Percentiles rank a stretch among this genome's conserved stretches.
Conservation (phyloP, 2,113 vertebrate species). For the Elaphurus davidianus region DNA sequence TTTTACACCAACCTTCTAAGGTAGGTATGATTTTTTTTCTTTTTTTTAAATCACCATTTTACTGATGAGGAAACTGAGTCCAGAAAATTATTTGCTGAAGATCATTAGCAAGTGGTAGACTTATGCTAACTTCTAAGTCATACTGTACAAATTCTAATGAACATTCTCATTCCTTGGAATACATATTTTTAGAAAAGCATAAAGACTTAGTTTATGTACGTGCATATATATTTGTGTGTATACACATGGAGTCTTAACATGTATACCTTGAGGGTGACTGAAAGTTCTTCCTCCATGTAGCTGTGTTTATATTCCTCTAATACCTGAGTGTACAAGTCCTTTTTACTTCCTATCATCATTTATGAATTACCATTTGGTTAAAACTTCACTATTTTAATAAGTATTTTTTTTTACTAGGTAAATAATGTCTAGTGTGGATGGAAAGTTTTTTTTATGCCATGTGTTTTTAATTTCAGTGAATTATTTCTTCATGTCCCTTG, state of each 20-base stretch:
- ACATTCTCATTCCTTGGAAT: background rate
- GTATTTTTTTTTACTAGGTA: background rate
- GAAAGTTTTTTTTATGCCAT: background rate
- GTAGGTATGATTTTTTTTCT: background rate
- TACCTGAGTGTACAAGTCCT: background rate
- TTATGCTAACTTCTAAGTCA: background rate
- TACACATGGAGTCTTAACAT: background rate
- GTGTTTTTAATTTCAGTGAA: conserved; percentile 13
- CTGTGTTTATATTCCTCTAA: background rate
- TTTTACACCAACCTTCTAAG: background rate
- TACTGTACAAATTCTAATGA: background rate
- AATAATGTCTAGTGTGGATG: background rate
- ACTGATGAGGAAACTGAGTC: background rate
- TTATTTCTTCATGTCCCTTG: background rate
- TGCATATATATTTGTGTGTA: background rate
- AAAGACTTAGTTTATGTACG: background rate
- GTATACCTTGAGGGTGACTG: background rate
- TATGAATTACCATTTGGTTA: conserved; percentile 11
- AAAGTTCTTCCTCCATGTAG: background rate
- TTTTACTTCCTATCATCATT: background rate
- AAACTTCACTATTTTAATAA: background rate
- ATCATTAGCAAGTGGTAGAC: background rate
- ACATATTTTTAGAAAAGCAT: background rate
- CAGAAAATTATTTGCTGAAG: background rate
- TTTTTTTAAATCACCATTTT: background rate